phyloP scores from a whole-genome alignment of 2,797 vertebrate genomes.

The Danio aesculapii region DNA sequence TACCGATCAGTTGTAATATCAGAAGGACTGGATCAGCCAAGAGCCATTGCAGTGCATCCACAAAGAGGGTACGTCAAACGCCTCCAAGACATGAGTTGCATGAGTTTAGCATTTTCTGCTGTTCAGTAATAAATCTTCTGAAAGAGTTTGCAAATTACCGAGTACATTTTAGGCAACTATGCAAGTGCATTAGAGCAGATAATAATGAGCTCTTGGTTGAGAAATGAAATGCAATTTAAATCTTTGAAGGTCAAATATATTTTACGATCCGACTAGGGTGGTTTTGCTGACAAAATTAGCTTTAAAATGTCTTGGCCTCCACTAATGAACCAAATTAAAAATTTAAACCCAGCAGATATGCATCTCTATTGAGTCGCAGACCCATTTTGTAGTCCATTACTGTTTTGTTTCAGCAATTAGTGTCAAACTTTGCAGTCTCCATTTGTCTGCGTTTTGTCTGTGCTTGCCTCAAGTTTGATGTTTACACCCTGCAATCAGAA shows the following conservation, averaged over 20 bases:
- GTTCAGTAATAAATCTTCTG: conserved; percentile 34
- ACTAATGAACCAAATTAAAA: conserved; percentile 20
- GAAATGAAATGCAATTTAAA: conserved; percentile 8
- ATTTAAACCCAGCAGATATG: conserved; percentile 22
- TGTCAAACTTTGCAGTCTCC: neutral
- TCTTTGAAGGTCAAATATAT: conserved; percentile 29
- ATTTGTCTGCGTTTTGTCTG: neutral
- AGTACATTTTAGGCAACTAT: conserved; percentile 9
- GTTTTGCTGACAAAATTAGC: conserved; percentile 5
- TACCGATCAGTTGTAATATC: conserved; percentile 96
- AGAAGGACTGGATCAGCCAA: conserved; percentile 93
- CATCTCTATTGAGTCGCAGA: conserved; percentile 8
- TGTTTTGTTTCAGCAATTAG: conserved; percentile 26
- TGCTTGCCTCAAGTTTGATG: conserved; percentile 23
- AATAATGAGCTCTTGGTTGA: conserved; percentile 31
- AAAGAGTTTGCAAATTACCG: conserved; percentile 25
- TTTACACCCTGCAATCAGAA: conserved; percentile 12
- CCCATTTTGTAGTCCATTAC: conserved; percentile 10
- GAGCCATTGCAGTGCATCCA: conserved; percentile 93
- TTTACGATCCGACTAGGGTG: neutral
- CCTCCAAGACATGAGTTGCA: neutral
- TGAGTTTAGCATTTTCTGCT: neutral
- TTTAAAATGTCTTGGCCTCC: conserved; percentile 16
- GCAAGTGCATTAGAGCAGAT: conserved; percentile 22
- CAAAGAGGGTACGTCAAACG: conserved; percentile 88